These are phyloP conservation scores for Cathartes aura DNA, from an alignment of 2,113 vertebrate species.

Conservation along the genomic window DNA sequence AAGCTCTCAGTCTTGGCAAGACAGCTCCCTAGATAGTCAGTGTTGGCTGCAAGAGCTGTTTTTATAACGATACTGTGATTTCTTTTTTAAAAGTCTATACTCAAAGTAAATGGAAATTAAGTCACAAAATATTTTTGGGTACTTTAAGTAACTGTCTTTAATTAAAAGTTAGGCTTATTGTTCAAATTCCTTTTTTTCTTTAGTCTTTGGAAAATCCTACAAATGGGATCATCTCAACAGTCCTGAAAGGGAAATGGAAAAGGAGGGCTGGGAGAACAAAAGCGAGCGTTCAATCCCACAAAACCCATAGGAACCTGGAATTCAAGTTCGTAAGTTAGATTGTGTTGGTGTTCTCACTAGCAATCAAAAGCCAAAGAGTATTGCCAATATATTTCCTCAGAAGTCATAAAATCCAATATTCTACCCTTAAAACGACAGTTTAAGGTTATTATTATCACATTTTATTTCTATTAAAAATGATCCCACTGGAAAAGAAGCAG, in stretches of 20 bases:
- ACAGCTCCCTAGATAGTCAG: not conserved
- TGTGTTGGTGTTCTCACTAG: conserved; percentile 6
- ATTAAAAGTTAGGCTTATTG: not conserved
- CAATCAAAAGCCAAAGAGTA: conserved; percentile 40
- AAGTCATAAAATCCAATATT: conserved; percentile 65
- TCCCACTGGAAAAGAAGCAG: conserved; percentile 63
- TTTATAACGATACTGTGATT: not conserved
- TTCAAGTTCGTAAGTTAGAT: not conserved
- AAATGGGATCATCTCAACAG: not conserved
- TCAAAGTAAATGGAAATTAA: conserved; percentile 5
- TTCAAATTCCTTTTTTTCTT: not conserved
- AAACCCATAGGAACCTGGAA: conserved; percentile 24
- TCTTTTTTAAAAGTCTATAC: not conserved
- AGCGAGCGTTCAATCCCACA: not conserved
- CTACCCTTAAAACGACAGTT: conserved; percentile 67
- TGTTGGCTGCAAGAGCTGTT: conserved; percentile 8
- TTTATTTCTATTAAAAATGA: conserved; percentile 63
- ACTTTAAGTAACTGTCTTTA: not conserved
- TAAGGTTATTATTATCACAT: conserved; percentile 42
- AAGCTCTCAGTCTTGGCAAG: conserved; percentile 26
- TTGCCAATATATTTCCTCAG: conserved; percentile 47
- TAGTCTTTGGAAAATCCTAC: conserved; percentile 25
- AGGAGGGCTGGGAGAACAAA: conserved; percentile 21
- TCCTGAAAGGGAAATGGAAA: not conserved
- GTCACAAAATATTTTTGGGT: not conserved